Conservation (phyloP, 1,140 invertebrate genomes). For the Drosophila trapezifrons region DNA sequence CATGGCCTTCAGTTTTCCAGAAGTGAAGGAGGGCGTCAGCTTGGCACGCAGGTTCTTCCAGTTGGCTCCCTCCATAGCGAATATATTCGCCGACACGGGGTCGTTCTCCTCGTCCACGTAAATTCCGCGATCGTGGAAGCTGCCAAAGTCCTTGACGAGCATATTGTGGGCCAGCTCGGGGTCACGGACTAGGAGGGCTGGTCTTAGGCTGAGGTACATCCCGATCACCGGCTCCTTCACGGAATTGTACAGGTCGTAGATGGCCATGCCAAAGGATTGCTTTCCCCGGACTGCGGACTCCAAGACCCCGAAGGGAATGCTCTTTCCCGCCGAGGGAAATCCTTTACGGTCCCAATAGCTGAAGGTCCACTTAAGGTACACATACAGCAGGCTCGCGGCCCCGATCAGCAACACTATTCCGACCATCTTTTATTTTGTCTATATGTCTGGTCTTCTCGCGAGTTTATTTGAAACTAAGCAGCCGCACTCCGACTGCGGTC, state of each 20-base stretch:
- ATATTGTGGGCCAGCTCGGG: conserved; percentile 84
- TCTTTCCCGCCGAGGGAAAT: conserved; percentile 37
- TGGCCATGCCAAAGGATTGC: conserved; percentile 60
- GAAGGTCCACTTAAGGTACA: conserved; percentile 67
- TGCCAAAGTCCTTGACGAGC: conserved; percentile 84
- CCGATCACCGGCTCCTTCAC: conserved; percentile 65
- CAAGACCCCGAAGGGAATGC: conserved; percentile 76
- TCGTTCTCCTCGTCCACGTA: conserved; percentile 80
- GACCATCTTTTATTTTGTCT: conserved; percentile 32
- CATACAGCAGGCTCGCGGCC: conserved; percentile 42
- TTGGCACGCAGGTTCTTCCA: conserved; percentile 85
- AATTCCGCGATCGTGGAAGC: conserved; percentile 84
- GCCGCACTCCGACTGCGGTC: background rate
- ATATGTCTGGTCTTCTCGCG: background rate
- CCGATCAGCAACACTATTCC: conserved; percentile 38
- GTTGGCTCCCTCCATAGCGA: conserved; percentile 81
- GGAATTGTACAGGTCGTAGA: conserved; percentile 66
- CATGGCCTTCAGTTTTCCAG: conserved; percentile 86
- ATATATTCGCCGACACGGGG: conserved; percentile 82
- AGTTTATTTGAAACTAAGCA: conserved; percentile 29
- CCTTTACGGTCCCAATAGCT: conserved; percentile 73
- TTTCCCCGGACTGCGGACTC: conserved; percentile 41
- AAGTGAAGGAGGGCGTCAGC: conserved; percentile 86
- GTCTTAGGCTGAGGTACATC: conserved; percentile 74
- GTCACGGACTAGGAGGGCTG: conserved; percentile 84